A percentile compares a stretch with the other conserved stretches of the same genome.
Conservation (phyloP, 92 coral and sea anemone genomes). For the Metridium senile region DNA sequence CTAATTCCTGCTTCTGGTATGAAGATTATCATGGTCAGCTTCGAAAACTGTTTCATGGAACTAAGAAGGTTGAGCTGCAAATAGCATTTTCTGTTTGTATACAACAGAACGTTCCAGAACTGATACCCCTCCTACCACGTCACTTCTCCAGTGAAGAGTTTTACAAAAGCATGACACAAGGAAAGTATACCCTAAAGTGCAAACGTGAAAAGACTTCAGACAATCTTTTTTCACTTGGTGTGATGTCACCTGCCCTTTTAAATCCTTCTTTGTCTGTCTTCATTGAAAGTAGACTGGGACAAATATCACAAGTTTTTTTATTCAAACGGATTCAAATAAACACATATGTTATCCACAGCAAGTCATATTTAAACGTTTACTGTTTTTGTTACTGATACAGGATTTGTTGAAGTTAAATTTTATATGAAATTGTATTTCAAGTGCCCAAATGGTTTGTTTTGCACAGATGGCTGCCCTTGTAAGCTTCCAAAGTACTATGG, state of each 20-base stretch:
- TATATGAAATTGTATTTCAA: conserved; percentile 50
- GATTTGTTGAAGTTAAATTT: conserved; percentile 43
- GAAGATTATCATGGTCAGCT: conserved; percentile 73
- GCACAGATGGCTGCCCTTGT: conserved; percentile 46
- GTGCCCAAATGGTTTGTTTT: conserved; percentile 56
- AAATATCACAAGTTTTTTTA: conserved; percentile 23
- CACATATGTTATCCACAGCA: conserved; percentile 55
- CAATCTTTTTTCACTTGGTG: conserved; percentile 56
- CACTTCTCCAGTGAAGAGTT: conserved; percentile 61
- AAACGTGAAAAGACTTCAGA: conserved; percentile 47
- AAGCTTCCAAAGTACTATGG: conserved; percentile 57
- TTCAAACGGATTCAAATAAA: conserved; percentile 58
- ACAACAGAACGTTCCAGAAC: conserved; percentile 72
- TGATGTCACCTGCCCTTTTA: conserved; percentile 49
- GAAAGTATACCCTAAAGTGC: conserved; percentile 43
- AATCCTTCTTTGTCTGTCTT: conserved; percentile 14
- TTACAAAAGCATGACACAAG: conserved; percentile 47
- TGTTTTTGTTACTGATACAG: conserved; percentile 40
- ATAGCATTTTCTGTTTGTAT: conserved; percentile 64
- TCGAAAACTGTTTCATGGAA: conserved; percentile 66
- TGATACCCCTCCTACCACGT: conserved; percentile 50
- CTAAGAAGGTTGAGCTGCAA: conserved; percentile 69
- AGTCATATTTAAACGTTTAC: conserved; percentile 50
- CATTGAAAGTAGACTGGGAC: conserved; percentile 50
- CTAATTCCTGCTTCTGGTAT: conserved; percentile 73